Evolutionary conservation across 1,140 invertebrate genomes (phyloP), one percentile per base, ranked within the genome.

Genomic region (Formica exsecta): DNA sequence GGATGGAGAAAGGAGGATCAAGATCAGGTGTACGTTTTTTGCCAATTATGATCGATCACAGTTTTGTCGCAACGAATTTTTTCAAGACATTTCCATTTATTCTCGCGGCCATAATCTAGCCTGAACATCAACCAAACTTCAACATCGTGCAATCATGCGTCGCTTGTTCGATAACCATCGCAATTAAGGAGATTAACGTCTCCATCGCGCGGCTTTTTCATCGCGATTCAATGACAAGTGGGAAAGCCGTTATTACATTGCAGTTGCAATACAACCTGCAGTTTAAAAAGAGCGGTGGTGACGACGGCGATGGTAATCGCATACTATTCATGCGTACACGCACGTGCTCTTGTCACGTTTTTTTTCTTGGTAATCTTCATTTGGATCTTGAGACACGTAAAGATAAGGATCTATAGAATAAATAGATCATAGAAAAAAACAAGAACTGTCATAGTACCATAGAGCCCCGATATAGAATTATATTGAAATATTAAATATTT

Each of bases 141-240:
- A 70, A 68, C 11, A 36, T 25, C 44, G 62, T 9, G 44, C 51
- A 54, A 80, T 80, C 76, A n/a, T 9, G 29, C 62, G 0, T 79
- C 32, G 48, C 48, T 70, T 38, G 19, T 25, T 38, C 48, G 77
- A 80, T 70, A 70, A 80, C 16, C 48, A 80, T 80, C 77, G 22
- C 48, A 80, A 80, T 80, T 80, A 68, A 70, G 51, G 32, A 29
- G 32, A 70, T 57, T 41, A 57, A 70, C 48, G 64, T 70, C 65
- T 70, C 41, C 77, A 70, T 70, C 36, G 64, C 64, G 13, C 36
- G 7, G 32, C 16, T 61, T 54, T 79, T 54, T n/a, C 44, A 54
- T 36, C 48, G 48, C 16, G 32, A 80, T 70, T 80, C 65, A 70
- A 41, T 57, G 11, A 59, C 44, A 25, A 38, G 25, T 19, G 29